Evolutionary conservation across 1,140 invertebrate species (phyloP), one percentile per base, ranked within the genome.

Genomic region (Delia radicum): DNA sequence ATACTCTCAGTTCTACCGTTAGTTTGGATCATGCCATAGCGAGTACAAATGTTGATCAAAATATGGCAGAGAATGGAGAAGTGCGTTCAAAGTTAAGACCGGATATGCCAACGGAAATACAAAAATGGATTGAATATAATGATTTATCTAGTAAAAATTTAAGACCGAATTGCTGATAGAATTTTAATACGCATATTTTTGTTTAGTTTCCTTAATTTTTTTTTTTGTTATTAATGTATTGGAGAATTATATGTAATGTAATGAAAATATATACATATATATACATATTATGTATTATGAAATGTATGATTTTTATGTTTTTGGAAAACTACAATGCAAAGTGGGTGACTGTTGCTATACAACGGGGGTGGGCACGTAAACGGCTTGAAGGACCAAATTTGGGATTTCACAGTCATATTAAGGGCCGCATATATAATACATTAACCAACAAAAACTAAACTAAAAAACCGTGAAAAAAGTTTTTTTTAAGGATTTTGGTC

Each of bases 61-160:
- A 69, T 69, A 77, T 79, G 65, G 81, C 81, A 6, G 85, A 85
- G 67, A 86, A 87, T 63, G 81, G 83, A 12, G 84, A 85, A 62
- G 78, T 81, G 15, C 77, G 61, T 7, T 81, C 65, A 13, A 85
- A 87, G 77, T 75, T 89, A 24, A 90, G 90, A 82, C 91, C 91
- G 0, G 87, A 90, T 78, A 84, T 92, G 76, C 90, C 91, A 18
- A 80, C 85, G 26, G 91, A 92, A 80, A 87, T 86, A 4, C 86
- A 87, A 28, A 90, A 89, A 77, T 93, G 92, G 92, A 88, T 92
- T 2, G 91, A 93, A 79, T 89, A 89, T 76, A 93, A 92, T 79
- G 90, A 92, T 61, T 90, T 92, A 71, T 93, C 92, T 6, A 92
- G 91, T 75, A 89, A 88, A 76, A 89, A 88, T 74, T 78, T 91